A percentile compares a stretch with the other conserved stretches of the same genome.
Evolutionary conservation across 2,888 invertebrate genomes (phyloP).

Genomic region (Taenaris catops): DNA sequence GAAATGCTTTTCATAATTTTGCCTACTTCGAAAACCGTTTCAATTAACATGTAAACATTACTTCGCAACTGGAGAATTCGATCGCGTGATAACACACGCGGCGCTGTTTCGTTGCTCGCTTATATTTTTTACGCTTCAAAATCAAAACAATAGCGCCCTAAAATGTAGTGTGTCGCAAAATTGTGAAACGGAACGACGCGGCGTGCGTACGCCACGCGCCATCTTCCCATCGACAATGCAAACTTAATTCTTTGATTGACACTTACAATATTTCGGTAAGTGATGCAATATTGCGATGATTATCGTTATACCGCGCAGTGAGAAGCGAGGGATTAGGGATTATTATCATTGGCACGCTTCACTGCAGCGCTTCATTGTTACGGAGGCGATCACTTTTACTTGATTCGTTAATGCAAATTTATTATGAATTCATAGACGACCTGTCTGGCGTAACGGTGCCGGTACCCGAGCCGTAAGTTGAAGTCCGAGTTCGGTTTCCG

Average conservation of each 20-base stretch:
- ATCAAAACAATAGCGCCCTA: slow-evolving; percentile 63
- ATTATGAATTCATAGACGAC: not conserved
- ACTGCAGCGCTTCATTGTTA: slow-evolving; percentile 30
- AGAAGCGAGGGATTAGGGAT: slow-evolving; percentile 39
- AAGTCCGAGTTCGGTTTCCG: too few relatives aligned
- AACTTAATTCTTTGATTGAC: slow-evolving; percentile 80
- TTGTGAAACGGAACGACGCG: slow-evolving; percentile 10
- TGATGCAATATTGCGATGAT: slow-evolving; percentile 80
- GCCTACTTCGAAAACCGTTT: slow-evolving; percentile 8
- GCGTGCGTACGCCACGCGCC: slow-evolving; percentile 54
- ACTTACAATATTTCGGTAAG: slow-evolving; percentile 80
- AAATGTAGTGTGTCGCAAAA: slow-evolving; percentile 42
- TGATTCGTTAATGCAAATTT: slow-evolving; percentile 11
- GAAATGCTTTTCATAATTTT: too few relatives aligned
- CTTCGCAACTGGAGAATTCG: slow-evolving; percentile 11
- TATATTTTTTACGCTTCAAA: slow-evolving; percentile 50
- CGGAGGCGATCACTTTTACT: slow-evolving; percentile 35
- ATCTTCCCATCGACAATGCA: slow-evolving; percentile 49
- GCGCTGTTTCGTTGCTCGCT: slow-evolving; percentile 38
- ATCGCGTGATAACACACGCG: slow-evolving; percentile 25
- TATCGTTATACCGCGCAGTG: slow-evolving; percentile 50
- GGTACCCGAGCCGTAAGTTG: too few relatives aligned
- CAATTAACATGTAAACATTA: slow-evolving; percentile 21
- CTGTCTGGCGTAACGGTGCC: too few relatives aligned
- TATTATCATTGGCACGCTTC: slow-evolving; percentile 59